phyloP scores from a whole-genome alignment of 53 echinoderm and acorn worm genomes.

The Stichopus horrens region DNA sequence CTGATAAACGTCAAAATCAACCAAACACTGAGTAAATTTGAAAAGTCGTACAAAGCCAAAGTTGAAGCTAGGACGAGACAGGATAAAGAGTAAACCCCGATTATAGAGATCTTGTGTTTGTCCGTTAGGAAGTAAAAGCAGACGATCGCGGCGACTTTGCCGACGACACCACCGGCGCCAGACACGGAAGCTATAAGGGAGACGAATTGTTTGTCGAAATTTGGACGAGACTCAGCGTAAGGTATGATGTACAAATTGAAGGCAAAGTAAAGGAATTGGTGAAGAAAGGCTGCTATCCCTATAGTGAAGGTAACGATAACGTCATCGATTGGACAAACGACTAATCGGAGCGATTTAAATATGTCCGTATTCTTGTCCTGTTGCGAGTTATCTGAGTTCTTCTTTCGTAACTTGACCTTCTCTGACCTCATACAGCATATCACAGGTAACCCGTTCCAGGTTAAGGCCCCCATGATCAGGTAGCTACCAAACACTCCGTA shows the following conservation, averaged over 20 bases:
- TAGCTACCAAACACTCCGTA: constrained; percentile 17
- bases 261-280: constrained; percentile 30
- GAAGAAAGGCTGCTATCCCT: not conserved
- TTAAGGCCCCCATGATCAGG: constrained; percentile 2
- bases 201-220: not conserved
- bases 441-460: not conserved
- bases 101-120: not conserved
- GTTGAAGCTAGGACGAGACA: not conserved
- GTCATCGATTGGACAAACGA: not conserved
- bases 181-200: constrained; percentile 10
- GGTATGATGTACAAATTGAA: constrained; percentile 38
- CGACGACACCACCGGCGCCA: constrained; percentile 10
- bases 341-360: not conserved
- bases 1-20: not conserved
- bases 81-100: not conserved
- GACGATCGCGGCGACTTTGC: not conserved
- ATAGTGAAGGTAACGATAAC: not conserved
- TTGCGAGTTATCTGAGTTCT: not conserved
- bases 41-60: not conserved
- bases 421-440: not conserved
- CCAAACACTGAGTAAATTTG: not conserved
- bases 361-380: not conserved
- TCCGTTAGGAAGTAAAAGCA: not conserved
- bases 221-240: not conserved
- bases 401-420: not conserved